Evolutionary conservation across 2,113 vertebrate species (phyloP).

Genomic region (Ictalurus punctatus): DNA sequence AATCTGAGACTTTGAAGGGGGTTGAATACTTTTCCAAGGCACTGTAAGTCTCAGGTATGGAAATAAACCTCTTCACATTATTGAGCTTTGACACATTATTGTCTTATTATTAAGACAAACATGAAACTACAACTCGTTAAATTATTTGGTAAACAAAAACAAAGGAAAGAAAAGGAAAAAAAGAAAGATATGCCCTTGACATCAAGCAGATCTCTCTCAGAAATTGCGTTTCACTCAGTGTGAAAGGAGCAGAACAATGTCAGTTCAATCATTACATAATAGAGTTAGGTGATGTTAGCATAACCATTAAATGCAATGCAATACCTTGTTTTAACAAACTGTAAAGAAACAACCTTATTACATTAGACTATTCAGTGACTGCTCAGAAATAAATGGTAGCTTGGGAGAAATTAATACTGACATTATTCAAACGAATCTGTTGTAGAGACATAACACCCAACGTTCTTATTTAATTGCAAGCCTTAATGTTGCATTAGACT

Average conservation of each 20-base stretch:
- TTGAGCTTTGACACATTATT: not conserved
- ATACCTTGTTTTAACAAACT: not conserved
- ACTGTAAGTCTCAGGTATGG: not conserved
- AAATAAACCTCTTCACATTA: not conserved
- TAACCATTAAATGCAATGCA: not conserved
- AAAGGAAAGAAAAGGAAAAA: not conserved
- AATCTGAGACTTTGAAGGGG: not conserved
- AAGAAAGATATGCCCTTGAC: not conserved
- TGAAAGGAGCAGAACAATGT: not conserved
- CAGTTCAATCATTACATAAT: not conserved
- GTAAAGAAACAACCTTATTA: not conserved
- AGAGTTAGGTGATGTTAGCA: not conserved
- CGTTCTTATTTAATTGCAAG: not conserved
- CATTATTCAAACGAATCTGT: not conserved
- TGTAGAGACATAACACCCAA: not conserved
- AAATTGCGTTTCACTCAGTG: not conserved
- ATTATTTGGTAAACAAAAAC: not conserved
- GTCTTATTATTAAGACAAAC: not conserved
- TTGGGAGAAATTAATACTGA: slow-evolving; percentile 2
- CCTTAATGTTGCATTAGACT: not conserved
- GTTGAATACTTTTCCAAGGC: not conserved
- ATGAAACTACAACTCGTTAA: not conserved
- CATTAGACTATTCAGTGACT: not conserved
- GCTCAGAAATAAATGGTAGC: not conserved
- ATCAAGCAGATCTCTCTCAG: not conserved